Percentiles rank a stretch among this genome's conserved stretches.
Evolutionary conservation across 2,113 vertebrate species (phyloP).

Genomic region (Pandion haliaetus): DNA sequence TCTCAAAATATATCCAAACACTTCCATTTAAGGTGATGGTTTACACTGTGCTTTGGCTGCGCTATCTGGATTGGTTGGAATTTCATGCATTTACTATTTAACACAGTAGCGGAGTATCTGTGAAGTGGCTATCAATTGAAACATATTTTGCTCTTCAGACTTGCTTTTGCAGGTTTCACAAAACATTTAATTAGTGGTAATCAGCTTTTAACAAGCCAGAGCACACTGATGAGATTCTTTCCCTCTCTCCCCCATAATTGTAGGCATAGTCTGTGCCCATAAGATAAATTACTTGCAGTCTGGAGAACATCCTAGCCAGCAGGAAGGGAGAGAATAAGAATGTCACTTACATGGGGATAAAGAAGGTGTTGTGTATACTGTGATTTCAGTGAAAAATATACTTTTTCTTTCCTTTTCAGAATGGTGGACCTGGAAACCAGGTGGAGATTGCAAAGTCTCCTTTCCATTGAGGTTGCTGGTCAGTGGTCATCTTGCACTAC

Average conservation of each 20-base stretch:
- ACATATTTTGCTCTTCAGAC: slow-evolving; percentile 22
- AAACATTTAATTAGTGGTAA: slow-evolving; percentile 58
- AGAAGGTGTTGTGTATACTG: neutral
- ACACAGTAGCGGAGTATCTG: neutral
- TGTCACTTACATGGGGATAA: neutral
- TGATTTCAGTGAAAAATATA: neutral
- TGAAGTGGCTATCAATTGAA: slow-evolving; percentile 38
- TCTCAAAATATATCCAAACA: neutral
- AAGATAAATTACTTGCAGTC: slow-evolving; percentile 41
- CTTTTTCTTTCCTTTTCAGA: slow-evolving; percentile 53
- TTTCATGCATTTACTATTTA: neutral
- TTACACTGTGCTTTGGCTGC: neutral
- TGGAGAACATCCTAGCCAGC: slow-evolving; percentile 16
- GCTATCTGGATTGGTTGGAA: neutral
- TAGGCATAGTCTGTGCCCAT: slow-evolving; percentile 3
- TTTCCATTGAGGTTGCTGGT: neutral
- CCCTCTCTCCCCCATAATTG: neutral
- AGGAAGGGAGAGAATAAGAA: neutral
- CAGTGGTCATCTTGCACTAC: neutral
- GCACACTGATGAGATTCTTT: slow-evolving; percentile 17
- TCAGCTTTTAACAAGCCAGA: slow-evolving; percentile 44
- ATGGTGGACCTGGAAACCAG: slow-evolving; percentile 39
- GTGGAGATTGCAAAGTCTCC: slow-evolving; percentile 23
- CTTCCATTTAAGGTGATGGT: neutral
- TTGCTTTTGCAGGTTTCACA: slow-evolving; percentile 27